phyloP scores from a whole-genome alignment of 2,797 vertebrate genomes.

The Anomalospiza imberbis region DNA sequence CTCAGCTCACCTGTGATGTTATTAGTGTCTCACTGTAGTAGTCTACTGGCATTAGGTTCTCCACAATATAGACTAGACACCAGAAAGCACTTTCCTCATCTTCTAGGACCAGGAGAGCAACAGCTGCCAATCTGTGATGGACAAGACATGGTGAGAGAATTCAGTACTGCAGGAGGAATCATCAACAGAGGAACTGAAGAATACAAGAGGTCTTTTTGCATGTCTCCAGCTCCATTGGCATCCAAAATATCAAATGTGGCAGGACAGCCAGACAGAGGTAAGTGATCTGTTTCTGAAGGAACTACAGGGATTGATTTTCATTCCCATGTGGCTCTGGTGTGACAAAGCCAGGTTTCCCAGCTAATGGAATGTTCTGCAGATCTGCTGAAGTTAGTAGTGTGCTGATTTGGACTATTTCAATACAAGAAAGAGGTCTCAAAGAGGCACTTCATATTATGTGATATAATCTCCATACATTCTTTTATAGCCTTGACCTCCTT shows the following conservation, averaged over 20 bases:
- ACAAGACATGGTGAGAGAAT: neutral
- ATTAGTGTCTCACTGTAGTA: conserved; percentile 90
- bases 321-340: neutral
- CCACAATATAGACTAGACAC: conserved; percentile 90
- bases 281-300: neutral
- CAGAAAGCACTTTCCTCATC: conserved; percentile 92
- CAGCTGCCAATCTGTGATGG: conserved; percentile 83
- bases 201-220: neutral
- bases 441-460: neutral
- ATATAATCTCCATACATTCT: neutral
- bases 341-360: neutral
- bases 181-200: neutral
- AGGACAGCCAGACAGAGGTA: neutral
- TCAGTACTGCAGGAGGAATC: neutral
- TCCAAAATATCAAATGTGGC: neutral
- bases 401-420: neutral
- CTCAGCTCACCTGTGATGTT: conserved; percentile 85
- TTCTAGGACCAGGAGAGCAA: conserved; percentile 87
- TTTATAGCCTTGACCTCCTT: neutral
- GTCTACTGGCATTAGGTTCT: conserved; percentile 88
- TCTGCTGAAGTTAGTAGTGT: neutral
- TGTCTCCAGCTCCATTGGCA: neutral
- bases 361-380: neutral
- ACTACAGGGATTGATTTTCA: neutral
- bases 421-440: neutral